Percentiles rank a stretch among this genome's conserved stretches.
phyloP scores from a whole-genome alignment of 2,113 vertebrate species.

The Geococcyx californianus region DNA sequence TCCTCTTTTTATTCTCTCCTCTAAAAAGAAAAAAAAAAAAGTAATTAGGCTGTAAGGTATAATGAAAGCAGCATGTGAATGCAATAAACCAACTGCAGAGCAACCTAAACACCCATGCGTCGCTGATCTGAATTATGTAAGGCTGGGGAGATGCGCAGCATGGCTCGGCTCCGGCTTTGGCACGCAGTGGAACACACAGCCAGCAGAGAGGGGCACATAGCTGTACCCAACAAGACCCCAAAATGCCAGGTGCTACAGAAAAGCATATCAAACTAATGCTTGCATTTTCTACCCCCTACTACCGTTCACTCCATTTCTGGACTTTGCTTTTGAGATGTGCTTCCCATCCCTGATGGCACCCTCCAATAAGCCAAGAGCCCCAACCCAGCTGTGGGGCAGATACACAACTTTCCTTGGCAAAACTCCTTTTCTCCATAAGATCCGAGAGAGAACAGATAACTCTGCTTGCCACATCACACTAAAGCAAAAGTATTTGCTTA shows the following conservation, averaged over 20 bases:
- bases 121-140: background rate
- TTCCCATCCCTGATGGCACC: background rate
- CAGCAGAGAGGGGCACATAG: rapidly evolving
- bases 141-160: background rate
- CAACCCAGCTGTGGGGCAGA: background rate
- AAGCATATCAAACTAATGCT: rapidly evolving
- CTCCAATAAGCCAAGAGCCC: background rate
- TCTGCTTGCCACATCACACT: background rate
- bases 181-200: background rate
- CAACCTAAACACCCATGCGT: background rate
- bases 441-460: background rate
- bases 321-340: background rate
- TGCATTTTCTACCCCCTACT: background rate
- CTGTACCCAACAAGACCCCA: background rate
- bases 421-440: background rate
- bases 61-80: constrained; percentile 61
- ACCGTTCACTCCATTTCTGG: background rate
- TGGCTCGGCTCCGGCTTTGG: background rate
- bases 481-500: background rate
- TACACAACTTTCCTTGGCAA: background rate
- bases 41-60: constrained; percentile 6
- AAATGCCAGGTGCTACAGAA: background rate
- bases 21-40: background rate
- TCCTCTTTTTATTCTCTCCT: background rate
- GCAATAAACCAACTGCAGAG: constrained; percentile 29